Evolutionary conservation across 64 coral and sea anemone genomes (phyloP), one percentile per base, ranked within the genome.

Genomic region (Montipora efflorescens): DNA sequence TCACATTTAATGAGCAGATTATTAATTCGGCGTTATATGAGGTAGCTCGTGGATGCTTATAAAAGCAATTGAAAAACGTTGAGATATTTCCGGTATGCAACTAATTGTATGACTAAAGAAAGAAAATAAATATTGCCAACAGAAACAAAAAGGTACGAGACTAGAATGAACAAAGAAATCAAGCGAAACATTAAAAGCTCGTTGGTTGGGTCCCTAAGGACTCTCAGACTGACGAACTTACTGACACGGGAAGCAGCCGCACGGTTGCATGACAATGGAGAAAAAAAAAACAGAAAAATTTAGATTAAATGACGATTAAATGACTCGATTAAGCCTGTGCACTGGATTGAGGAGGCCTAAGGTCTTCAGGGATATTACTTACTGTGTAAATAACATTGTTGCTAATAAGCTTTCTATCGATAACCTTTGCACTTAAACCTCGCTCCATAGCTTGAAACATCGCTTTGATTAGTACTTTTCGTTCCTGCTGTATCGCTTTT

Each of bases 311-410:
- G 25, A 25, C 25, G 13, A 64, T 64, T 64, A 15, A 64, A 64
- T 64, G 59, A 13, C 59, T 22, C 22, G n/a, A 21, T 43, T 74
- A 74, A 74, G 71, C n/a, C 12, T 12, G 2, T 69, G 67, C 13
- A 74, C n/a, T 74, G 71, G 2, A 22, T 74, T 23, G 1, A 74
- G 18, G 71, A 74, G n/a, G 71, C 71, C 71, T 74, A 74, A 74
- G 71, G n/a, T 74, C 71, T 5, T 21, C 71, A 7, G 71, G 71
- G 71, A 74, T 74, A 74, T 74, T 74, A 22, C 71, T 74, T 74
- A 10, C 71, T 21, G 22, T 74, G n/a, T 74, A 74, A 15, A 15
- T 64, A 64, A 13, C 59, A 64, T 64, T 64, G 59, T 64, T 10
- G 13, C 12, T 15, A 64, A 64, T 64, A 10, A 64, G 59, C 13